phyloP scores from a whole-genome alignment of 2,888 invertebrate genomes.

The Cyclophora albipunctata region DNA sequence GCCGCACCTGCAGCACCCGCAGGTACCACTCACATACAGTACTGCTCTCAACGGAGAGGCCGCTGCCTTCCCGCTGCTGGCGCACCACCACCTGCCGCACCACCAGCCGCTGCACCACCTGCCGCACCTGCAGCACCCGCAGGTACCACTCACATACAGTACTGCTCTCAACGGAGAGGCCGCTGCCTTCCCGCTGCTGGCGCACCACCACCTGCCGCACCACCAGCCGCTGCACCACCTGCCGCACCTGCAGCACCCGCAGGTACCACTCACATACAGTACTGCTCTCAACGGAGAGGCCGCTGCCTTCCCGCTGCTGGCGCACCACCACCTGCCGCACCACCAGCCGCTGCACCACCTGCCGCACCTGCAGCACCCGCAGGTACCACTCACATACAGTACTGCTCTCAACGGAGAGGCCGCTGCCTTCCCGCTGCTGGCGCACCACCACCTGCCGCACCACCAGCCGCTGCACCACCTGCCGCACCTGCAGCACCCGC shows the following conservation, averaged over 20 bases:
- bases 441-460: slow-evolving; percentile 62
- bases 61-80: slow-evolving; percentile 46
- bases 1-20: slow-evolving; percentile 56
- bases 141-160: slow-evolving; percentile 36
- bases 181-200: slow-evolving; percentile 46
- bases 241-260: slow-evolving; percentile 56
- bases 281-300: too few species aligned
- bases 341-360: slow-evolving; percentile 61
- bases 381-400: slow-evolving; percentile 36
- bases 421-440: slow-evolving; percentile 13
- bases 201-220: slow-evolving; percentile 62
- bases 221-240: slow-evolving; percentile 61
- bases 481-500: slow-evolving; percentile 56
- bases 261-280: slow-evolving; percentile 36
- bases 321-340: slow-evolving; percentile 62
- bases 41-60: too few species aligned
- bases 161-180: too few species aligned
- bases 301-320: slow-evolving; percentile 13
- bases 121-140: slow-evolving; percentile 56
- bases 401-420: too few species aligned
- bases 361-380: slow-evolving; percentile 56
- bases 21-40: slow-evolving; percentile 36
- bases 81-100: slow-evolving; percentile 62
- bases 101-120: slow-evolving; percentile 61
- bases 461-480: slow-evolving; percentile 61